Evolutionary conservation across 2,113 vertebrate species (phyloP), one percentile per base, ranked within the genome.

Genomic region (Lampris megalopsis): DNA sequence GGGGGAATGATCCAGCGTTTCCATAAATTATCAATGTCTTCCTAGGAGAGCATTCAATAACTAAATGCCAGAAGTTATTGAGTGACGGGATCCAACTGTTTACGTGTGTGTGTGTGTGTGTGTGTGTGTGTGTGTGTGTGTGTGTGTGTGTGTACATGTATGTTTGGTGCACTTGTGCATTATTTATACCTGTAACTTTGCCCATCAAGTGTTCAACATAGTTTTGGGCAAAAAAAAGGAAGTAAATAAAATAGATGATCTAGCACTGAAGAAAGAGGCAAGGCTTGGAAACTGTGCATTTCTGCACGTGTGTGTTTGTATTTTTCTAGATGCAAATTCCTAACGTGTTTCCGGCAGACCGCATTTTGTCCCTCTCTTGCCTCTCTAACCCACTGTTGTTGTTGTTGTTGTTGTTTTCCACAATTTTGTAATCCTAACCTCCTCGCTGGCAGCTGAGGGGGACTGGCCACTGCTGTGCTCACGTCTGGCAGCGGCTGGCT

Each of bases 21-120:
- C 66, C 56, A 90, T 91, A 86, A 93, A 91, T 89, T 83, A 89
- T 89, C 62, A 81, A 91, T 90, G 85, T 83, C 69, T 90, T 90
- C 81, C 71, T 42, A 83, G 83, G 79, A 87, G 86, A 85, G 69
- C 80, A 75, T 90, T 90, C 83, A 88, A 86, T 92, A 91, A 85
- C 77, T 69, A 89, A 91, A 93, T 88, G 89, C 71, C 85, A 91
- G 81, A 82, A 80, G 79, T 68, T 85, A 78, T 79, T 74, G 76
- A 82, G 82, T 82, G 63, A 62, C 79, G 85, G 79, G 88, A 86
- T 90, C 80, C 75, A 82, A 72, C 68, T 77, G 86, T 73, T 83
- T 63, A 63, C 48, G 59, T 56, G 62, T 38, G 54, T 38, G 61
- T 24, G 43, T 38, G 36, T 52, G 59, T 42, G 49, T 38, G n/a